Evolutionary conservation across 2,113 vertebrate species (phyloP).

Genomic region (Scytalopus superciliaris): DNA sequence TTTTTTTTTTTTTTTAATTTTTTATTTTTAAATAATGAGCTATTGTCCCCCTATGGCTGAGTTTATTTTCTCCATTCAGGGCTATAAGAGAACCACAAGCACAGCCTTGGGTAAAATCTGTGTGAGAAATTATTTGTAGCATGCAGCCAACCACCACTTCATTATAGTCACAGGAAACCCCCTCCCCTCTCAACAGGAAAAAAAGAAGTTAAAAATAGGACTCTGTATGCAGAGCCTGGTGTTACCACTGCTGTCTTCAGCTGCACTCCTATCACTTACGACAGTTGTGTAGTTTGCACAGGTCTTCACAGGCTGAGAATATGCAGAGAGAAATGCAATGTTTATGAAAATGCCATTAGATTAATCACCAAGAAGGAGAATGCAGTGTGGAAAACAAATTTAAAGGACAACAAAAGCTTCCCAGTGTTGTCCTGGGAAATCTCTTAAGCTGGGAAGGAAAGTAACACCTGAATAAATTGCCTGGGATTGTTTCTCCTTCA

Average conservation of each 20-base stretch:
- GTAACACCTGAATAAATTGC: neutral
- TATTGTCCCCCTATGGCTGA: neutral
- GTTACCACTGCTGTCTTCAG: neutral
- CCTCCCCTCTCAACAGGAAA: neutral
- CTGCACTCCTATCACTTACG: neutral
- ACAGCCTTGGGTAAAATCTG: constrained; percentile 5
- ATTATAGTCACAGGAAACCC: neutral
- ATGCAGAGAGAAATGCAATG: neutral
- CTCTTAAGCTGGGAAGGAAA: neutral
- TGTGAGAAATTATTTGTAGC: neutral
- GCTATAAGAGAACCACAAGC: neutral
- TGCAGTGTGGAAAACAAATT: neutral
- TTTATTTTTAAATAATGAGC: neutral
- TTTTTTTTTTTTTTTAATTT: neutral
- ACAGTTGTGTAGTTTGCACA: neutral
- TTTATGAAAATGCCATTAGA: neutral
- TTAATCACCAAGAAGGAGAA: neutral
- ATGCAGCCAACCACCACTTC: neutral
- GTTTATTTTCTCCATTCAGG: neutral
- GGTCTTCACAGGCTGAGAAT: neutral
- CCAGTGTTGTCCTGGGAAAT: neutral
- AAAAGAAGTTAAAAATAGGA: neutral
- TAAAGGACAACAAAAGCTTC: neutral
- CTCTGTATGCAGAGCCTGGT: neutral
- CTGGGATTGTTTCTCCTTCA: neutral